Base-by-base conservation (phyloP, 2,888 invertebrate genomes). In the Limenitis camilla region DNA sequence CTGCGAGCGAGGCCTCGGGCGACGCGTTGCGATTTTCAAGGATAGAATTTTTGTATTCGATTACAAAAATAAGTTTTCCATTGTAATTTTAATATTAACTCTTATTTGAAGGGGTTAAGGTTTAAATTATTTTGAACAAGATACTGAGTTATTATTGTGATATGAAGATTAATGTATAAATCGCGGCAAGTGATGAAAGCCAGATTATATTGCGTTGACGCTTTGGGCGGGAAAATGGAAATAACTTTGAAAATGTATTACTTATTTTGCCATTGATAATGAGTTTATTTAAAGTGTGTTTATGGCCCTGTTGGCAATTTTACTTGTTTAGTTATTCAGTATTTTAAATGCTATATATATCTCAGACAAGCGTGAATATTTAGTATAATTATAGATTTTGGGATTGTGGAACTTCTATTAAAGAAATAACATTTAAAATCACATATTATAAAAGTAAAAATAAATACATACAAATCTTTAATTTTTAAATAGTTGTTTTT, bases 151-250 rank as follows among this genome's bases (percentile, higher is more conserved):
- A 61, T 56, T 28, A 67, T 72, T 62, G 71, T 57, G 52, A 57
- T 63, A 45, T 59, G 53, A 64, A 74, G 76, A 81, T 82, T 83
- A 74, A 78, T 81, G 76, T 67, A 65, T 70, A 73, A 74, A 71
- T 78, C 69, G 63, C 69, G 61, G 45, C 67, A 66, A 62, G 70
- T 76, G 81, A 78, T 78, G 79, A 82, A 73, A 75, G 69, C 70
- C 65, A 72, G 71, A 81, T 82, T 80, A 73, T 71, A 72, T 74
- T 64, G 68, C 68, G 74, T 71, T 70, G 75, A 76, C 72, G 75
- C 76, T 76, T 66, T 75, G 73, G 78, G 79, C 76, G 74, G 77
- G 74, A 80, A 71, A 76, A 72, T 74, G 65, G 60, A 71, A 71
- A 72, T 69, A 64, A 60, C 61, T 53, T 55, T 39, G 57, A 56